Conservation (phyloP, 53 echinoderm and acorn worm genomes). For the Luidia sarsii region DNA sequence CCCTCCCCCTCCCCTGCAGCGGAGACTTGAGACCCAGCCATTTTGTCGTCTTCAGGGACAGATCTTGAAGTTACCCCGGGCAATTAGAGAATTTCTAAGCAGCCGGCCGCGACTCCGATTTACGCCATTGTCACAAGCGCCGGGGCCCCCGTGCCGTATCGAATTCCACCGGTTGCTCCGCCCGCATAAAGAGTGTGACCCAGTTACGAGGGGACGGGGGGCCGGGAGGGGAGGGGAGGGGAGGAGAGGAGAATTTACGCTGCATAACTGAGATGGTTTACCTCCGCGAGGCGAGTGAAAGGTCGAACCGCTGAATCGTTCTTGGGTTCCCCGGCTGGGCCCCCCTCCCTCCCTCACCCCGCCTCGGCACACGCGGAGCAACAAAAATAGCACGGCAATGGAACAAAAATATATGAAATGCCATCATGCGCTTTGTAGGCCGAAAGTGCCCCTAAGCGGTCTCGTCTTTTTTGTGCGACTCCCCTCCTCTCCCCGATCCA, state of each 20-base stretch:
- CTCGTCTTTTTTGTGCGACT: no score
- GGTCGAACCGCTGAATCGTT: slow-evolving; percentile 1
- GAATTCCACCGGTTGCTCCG: neutral
- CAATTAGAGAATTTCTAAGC: no score
- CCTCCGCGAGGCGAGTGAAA: neutral
- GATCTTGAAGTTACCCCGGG: no score
- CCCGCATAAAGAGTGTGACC: slow-evolving; percentile 37
- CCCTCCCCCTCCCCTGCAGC: no score
- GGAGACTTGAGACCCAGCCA: no score
- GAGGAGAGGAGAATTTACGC: slow-evolving; percentile 11
- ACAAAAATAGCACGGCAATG: neutral
- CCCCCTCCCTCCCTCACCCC: slow-evolving; percentile 14
- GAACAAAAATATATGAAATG: slow-evolving; percentile 29
- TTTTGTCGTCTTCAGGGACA: no score
- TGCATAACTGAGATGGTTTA: slow-evolving; percentile 24
- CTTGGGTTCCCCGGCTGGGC: neutral
- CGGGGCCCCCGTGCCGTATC: slow-evolving; percentile 18
- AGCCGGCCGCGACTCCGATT: no score
- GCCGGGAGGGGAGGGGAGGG: no score
- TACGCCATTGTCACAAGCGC: no score
- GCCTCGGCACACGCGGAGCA: no score
- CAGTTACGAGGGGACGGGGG: neutral
- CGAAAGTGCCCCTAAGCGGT: no score
- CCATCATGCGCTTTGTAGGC: neutral
- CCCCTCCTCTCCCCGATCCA: no score